Base-by-base conservation (phyloP, 2,113 vertebrate genomes). In the Leuciscus idus region DNA sequence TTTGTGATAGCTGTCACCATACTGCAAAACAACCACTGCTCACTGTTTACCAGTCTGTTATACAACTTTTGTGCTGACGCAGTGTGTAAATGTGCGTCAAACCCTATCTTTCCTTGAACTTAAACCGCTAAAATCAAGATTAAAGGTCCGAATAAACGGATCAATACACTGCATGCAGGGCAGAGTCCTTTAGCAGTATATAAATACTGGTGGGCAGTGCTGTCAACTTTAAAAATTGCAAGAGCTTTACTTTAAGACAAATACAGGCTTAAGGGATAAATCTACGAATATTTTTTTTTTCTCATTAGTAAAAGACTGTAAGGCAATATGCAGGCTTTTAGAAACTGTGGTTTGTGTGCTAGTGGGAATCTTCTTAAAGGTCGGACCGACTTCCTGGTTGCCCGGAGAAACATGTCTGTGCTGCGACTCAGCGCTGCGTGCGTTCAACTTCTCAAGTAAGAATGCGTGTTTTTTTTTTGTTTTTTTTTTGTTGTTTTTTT, bases 361-460 rank as follows among this genome's bases (percentile, higher is more conserved):
- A 87, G 89, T 21, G 90, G 91, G 78, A 90, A 89, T 88, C 46
- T 84, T 79, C 79, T 90, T 77, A 15, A 85, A 0, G 89, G 85
- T 30, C 85, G 86, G 55, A 84, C 84, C 88, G 78, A 95, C 87
- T 70, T 92, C 88, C 93, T 92, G 84, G 55, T 80, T 23, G 43
- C 89, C 11, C 87, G 85, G 79, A 91, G 89, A 88, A 93, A 91
- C 39, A 95, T 95, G 94, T 92, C 92, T 33, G 89, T 88, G 8
- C 62, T 92, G 11, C 48, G 90, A 5, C 90, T 88, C 12, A 86
- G 87, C 11, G 17, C 74, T 0, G 48, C 26, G 1, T 92, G 82
- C 70, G 30, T 93, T 2, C 84, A 87, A 80, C 89, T 94, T 6
- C 19, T 95, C 48, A 93, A 92, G 95, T 95, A 88, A 26, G 75